Evolutionary conservation across 1,140 invertebrate species (phyloP).

Genomic region (Drosophila carrolli): DNA sequence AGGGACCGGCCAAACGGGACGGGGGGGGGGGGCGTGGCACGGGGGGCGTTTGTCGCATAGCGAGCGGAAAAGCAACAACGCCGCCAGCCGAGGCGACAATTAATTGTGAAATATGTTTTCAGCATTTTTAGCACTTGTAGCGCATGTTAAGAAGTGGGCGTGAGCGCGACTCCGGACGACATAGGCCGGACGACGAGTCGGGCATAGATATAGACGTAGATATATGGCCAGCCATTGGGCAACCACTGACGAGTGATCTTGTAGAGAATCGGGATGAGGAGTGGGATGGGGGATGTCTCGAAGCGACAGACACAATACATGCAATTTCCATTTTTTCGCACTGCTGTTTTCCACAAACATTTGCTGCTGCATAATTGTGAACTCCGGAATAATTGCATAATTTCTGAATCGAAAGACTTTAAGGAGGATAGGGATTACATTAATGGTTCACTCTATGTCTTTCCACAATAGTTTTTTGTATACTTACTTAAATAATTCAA

Average conservation of each 20-base stretch:
- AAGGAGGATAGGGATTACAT: neutral
- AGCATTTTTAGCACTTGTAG: constrained; percentile 81
- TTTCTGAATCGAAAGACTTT: neutral
- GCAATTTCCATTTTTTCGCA: constrained; percentile 59
- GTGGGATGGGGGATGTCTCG: neutral
- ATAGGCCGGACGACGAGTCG: constrained; percentile 13
- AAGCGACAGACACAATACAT: constrained; percentile 32
- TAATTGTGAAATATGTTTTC: constrained; percentile 84
- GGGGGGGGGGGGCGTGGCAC: constrained; percentile 2
- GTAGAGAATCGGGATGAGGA: neutral
- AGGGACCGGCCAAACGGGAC: constrained; percentile 2
- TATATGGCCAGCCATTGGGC: constrained; percentile 24
- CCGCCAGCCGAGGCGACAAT: constrained; percentile 72
- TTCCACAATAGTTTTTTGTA: no score
- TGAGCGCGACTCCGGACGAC: constrained; percentile 26
- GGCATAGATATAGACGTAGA: constrained; percentile 29
- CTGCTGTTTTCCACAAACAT: constrained; percentile 6
- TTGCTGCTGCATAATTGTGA: constrained; percentile 8
- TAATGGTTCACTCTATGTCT: no score
- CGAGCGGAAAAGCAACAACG: constrained; percentile 28
- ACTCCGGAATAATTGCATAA: neutral
- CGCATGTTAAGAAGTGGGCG: constrained; percentile 74
- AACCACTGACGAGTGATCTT: constrained; percentile 24
- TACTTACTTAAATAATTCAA: no score
- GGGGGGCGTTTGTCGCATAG: constrained; percentile 35